phyloP scores from a whole-genome alignment of 2,797 vertebrate genomes.

The Myotis pilosus region DNA sequence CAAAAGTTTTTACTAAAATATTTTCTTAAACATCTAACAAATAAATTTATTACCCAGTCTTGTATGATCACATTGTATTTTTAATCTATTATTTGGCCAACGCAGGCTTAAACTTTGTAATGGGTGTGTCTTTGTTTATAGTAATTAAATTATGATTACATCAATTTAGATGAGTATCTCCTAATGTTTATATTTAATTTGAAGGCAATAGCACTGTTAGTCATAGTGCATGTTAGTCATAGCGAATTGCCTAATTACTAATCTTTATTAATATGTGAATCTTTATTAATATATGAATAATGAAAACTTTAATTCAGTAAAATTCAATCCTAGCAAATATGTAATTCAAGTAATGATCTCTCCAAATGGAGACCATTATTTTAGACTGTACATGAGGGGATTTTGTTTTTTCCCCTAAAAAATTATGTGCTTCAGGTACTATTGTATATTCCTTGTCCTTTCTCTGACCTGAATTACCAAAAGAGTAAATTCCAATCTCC shows the following conservation, averaged over 20 bases:
- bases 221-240: slow-evolving; percentile 48
- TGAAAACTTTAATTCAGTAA: slow-evolving; percentile 60
- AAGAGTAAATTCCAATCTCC: background rate
- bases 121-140: slow-evolving; percentile 50
- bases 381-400: background rate
- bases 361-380: background rate
- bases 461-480: background rate
- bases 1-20: slow-evolving; percentile 27
- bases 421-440: background rate
- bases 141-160: slow-evolving; percentile 73
- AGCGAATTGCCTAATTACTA: slow-evolving; percentile 53
- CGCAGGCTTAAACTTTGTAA: slow-evolving; percentile 59
- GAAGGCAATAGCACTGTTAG: slow-evolving; percentile 53
- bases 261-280: slow-evolving; percentile 44
- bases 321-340: slow-evolving; percentile 5
- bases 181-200: slow-evolving; percentile 59
- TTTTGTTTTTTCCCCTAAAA: background rate
- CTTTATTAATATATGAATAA: slow-evolving; percentile 48
- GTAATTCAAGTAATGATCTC: slow-evolving; percentile 36
- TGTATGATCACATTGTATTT: background rate
- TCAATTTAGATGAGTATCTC: slow-evolving; percentile 69
- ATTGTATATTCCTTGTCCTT: background rate
- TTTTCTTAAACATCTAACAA: slow-evolving; percentile 24
- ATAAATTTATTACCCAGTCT: background rate
- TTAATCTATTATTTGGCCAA: slow-evolving; percentile 48